Conservation (phyloP, 2,888 invertebrate genomes). For the Pollenia labialis region DNA sequence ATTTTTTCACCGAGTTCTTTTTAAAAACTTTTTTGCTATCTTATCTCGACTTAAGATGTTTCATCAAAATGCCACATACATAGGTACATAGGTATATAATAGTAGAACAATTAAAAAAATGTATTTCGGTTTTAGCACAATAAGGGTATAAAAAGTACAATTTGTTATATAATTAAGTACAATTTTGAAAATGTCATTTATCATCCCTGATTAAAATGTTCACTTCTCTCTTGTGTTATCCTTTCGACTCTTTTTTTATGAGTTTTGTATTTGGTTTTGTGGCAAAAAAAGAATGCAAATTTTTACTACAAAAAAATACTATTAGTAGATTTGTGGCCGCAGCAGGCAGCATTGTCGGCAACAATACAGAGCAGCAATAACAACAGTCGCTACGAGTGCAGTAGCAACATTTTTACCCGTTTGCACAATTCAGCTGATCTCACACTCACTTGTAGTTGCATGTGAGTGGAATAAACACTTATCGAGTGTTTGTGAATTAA, state of each 20-base stretch:
- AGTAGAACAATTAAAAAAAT: no score
- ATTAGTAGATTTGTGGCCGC: slow-evolving; percentile 47
- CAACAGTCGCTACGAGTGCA: slow-evolving; percentile 23
- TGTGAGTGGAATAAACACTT: slow-evolving; percentile 29
- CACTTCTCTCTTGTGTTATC: background rate
- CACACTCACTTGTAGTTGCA: slow-evolving; percentile 47
- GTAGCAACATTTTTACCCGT: slow-evolving; percentile 53
- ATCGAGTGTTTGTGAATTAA: slow-evolving; percentile 6
- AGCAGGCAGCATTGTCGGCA: slow-evolving; percentile 38
- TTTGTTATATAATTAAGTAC: no score
- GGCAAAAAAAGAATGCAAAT: slow-evolving; percentile 53
- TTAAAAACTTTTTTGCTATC: no score
- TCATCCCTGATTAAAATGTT: background rate
- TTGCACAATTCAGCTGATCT: slow-evolving; percentile 69
- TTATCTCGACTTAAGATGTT: no score
- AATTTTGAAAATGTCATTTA: no score
- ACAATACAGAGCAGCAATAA: slow-evolving; percentile 19
- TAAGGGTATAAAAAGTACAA: no score
- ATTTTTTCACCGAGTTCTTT: no score
- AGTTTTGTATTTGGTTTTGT: slow-evolving; percentile 4
- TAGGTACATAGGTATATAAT: no score
- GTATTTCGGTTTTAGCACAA: no score
- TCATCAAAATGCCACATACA: no score
- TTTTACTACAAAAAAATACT: slow-evolving; percentile 73
- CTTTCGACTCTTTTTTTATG: background rate